These are phyloP conservation scores for Vidua macroura DNA, from an alignment of 2,113 vertebrate species.

Conservation along the genomic window DNA sequence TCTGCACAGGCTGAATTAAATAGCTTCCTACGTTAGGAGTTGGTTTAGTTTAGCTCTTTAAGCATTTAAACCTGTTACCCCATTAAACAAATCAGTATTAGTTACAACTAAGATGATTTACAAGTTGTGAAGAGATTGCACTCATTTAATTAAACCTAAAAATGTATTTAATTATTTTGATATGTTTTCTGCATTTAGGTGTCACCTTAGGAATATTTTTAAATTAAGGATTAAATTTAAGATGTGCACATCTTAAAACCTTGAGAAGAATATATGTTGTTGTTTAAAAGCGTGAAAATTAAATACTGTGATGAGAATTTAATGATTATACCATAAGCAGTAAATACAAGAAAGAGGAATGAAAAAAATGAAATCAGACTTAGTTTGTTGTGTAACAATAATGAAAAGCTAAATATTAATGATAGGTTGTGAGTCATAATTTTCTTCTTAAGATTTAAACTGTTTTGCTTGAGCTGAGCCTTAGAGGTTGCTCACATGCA, in stretches of 20 bases:
- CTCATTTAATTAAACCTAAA: not conserved
- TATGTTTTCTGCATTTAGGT: not conserved
- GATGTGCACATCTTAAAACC: not conserved
- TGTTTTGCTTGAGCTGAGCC: not conserved
- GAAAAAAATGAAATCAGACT: not conserved
- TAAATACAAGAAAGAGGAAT: not conserved
- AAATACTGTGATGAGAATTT: not conserved
- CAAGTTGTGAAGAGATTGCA: not conserved
- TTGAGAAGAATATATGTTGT: not conserved
- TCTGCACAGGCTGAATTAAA: not conserved
- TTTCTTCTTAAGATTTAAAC: not conserved
- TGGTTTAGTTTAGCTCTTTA: not conserved
- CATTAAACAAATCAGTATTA: not conserved
- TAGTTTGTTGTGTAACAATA: not conserved
- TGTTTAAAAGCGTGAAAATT: not conserved
- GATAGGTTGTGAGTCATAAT: not conserved
- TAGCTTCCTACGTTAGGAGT: not conserved
- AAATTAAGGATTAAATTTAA: not conserved
- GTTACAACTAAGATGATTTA: slow-evolving; percentile 2
- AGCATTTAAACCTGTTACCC: not conserved
- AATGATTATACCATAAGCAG: not conserved
- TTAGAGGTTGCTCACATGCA: not conserved
- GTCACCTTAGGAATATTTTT: not conserved
- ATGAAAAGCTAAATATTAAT: not conserved
- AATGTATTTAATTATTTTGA: not conserved